Evolutionary conservation across 2,888 invertebrate genomes (phyloP).

Genomic region (Pasiphila rectangulata): DNA sequence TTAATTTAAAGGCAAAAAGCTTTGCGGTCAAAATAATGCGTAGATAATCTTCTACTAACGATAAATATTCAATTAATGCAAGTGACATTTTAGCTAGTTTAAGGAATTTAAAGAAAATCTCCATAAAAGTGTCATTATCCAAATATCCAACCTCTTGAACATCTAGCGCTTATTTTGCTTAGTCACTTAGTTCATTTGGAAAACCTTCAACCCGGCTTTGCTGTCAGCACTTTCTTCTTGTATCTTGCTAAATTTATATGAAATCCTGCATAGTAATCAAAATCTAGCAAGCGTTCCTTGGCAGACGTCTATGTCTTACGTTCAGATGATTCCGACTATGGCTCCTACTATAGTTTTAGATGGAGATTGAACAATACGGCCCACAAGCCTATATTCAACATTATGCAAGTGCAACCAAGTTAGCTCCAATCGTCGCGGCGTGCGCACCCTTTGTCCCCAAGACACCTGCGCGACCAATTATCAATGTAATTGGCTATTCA

Average conservation of each 20-base stretch:
- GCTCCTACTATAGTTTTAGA: too few relatives aligned
- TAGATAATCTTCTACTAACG: too few relatives aligned
- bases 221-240: background rate
- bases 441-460: constrained; percentile 55
- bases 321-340: too few relatives aligned
- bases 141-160: too few relatives aligned
- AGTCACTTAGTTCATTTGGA: background rate
- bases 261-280: too few relatives aligned
- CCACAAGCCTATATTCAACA: background rate
- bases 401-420: constrained; percentile 6
- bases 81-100: background rate
- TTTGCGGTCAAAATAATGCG: constrained; percentile 29
- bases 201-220: background rate
- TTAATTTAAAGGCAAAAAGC: constrained; percentile 24
- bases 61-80: too few relatives aligned
- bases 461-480: constrained; percentile 78
- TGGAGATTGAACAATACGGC: too few relatives aligned
- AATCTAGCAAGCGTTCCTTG: too few relatives aligned
- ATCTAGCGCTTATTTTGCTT: background rate
- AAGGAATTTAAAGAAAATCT: background rate
- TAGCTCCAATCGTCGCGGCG: constrained; percentile 3
- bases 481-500: constrained; percentile 79
- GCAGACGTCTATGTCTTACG: too few relatives aligned
- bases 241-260: too few relatives aligned
- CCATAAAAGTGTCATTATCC: background rate